These are phyloP conservation scores for Epinotia nisella DNA, from an alignment of 2,888 invertebrate genomes.

Conservation along the genomic window DNA sequence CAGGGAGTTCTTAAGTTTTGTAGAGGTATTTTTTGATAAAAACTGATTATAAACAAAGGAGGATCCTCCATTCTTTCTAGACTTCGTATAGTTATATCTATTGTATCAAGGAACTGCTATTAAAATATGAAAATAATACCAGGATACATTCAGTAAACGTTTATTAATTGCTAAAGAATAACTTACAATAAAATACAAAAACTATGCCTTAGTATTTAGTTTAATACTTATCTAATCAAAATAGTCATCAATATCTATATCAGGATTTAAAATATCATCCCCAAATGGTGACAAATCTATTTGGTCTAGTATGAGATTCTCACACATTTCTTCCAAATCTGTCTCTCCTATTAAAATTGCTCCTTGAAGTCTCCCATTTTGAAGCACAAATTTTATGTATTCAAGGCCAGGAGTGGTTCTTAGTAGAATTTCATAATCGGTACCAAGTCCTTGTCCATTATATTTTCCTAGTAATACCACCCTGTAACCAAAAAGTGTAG, in stretches of 20 bases:
- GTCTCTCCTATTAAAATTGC: constrained; percentile 98
- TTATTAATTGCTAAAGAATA: neutral
- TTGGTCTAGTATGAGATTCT: constrained; percentile 98
- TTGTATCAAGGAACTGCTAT: too few species aligned
- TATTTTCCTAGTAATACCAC: constrained; percentile 96
- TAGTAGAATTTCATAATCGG: constrained; percentile 92
- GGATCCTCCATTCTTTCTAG: too few species aligned
- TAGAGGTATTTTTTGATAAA: too few species aligned
- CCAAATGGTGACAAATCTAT: constrained; percentile 94
- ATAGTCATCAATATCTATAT: constrained; percentile 99
- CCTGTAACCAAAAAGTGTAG: constrained; percentile 96
- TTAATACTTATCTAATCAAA: constrained; percentile 90
- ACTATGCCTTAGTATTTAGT: constrained; percentile 2
- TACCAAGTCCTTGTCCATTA: constrained; percentile 95
- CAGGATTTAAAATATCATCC: constrained; percentile 96
- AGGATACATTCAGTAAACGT: neutral
- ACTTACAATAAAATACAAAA: constrained; percentile 41
- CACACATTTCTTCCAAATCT: constrained; percentile 98
- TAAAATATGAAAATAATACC: neutral
- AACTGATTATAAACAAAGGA: too few species aligned
- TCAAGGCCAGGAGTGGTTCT: constrained; percentile 92
- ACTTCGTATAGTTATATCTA: too few species aligned
- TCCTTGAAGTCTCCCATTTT: constrained; percentile 94
- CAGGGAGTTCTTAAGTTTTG: neutral
- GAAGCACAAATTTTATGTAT: constrained; percentile 94